Evolutionary conservation across 2,888 invertebrate species (phyloP), one percentile per base, ranked within the genome.

Genomic region (Drosophila falleni): DNA sequence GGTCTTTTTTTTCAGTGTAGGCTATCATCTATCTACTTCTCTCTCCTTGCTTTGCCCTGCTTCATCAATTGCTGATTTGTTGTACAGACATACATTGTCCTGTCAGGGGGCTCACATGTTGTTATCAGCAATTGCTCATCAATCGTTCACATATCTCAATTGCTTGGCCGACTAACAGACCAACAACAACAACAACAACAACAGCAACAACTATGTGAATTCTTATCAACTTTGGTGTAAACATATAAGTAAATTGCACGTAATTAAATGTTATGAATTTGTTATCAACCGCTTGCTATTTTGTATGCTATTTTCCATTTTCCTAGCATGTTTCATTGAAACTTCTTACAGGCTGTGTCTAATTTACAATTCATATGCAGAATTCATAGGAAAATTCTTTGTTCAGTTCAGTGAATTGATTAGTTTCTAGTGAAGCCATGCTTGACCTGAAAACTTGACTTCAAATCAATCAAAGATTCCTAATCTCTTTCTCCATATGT

Each of bases 211-310:
- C 55, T 51, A 51, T 63, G 56, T 41, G 62, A 64, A 54, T 15
- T 55, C 64, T 79, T 83, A 80, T 83, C 71, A 23, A 39, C 5
- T 63, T 61, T 63, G 72, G 71, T 87, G 81, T 87, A 70, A 78
- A 74, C 84, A 78, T 80, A 70, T 81, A 71, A 70, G 68, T 81
- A 81, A 84, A 87, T 87, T 87, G 81, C 67, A 80, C 67, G 78
- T 84, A 87, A 87, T 87, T 87, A 84, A 84, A 84, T 87, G 85
- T 84, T 84, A 84, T 84, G 84, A 84, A 85, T 80, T 81, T 81
- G 62, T 80, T 87, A 87, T 84, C 87, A 58, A 46, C 42, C 61
- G 16, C 71, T 66, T 78, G 60, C 54, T 62, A 63, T 74, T 59
- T 66, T 44, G n/a, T 64, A 54, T 64, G 51, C 49, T 63, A 50